Evolutionary conservation across 2,888 invertebrate genomes (phyloP).

Genomic region (Fragum whitleyi): DNA sequence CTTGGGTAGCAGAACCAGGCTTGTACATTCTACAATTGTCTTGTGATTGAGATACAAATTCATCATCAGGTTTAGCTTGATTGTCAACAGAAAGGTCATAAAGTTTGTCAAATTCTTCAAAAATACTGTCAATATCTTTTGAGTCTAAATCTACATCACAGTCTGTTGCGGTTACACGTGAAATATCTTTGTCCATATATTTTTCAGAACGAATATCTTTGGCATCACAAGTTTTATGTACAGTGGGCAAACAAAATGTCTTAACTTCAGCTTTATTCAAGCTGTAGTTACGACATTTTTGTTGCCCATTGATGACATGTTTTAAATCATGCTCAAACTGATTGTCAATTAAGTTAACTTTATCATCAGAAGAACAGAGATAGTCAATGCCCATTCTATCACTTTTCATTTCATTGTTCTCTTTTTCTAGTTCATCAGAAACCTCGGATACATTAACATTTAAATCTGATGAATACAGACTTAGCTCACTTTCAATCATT

Average conservation of each 20-base stretch:
- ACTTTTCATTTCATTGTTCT: neutral
- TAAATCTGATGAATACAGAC: neutral
- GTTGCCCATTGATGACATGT: no score
- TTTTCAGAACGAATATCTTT: neutral
- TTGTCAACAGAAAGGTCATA: conserved; percentile 39
- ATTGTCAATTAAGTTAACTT: no score
- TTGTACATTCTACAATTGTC: neutral
- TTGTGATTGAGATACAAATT: no score
- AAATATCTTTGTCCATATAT: neutral
- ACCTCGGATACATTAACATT: neutral
- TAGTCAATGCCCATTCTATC: neutral
- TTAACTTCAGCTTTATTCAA: no score
- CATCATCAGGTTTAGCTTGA: neutral
- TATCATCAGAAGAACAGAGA: no score
- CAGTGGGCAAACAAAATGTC: no score
- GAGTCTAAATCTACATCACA: neutral
- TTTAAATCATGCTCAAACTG: no score
- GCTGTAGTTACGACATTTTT: no score
- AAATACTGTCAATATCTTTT: neutral
- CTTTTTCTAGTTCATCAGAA: neutral
- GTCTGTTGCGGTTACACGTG: neutral
- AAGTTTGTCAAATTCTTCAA: conserved; percentile 49
- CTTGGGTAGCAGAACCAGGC: neutral
- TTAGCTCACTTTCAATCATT: neutral
- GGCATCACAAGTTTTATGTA: no score